These are phyloP conservation scores for Agrochola litura DNA, from an alignment of 2,888 invertebrate genomes.

Conservation along the genomic window DNA sequence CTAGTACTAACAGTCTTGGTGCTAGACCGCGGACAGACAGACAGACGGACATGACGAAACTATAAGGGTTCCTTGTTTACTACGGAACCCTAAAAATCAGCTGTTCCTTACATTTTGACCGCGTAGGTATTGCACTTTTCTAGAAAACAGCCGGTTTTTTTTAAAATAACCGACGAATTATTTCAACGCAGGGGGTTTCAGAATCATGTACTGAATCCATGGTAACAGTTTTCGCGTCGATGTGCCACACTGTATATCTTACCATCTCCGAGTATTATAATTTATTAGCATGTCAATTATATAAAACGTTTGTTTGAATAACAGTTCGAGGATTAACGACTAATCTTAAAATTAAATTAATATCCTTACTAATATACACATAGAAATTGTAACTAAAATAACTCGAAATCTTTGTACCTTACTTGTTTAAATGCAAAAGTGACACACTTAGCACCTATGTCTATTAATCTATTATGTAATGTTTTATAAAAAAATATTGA, in stretches of 20 bases:
- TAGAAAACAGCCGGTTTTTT: too few relatives aligned
- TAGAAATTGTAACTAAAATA: not conserved
- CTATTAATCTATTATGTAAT: conserved; percentile 18
- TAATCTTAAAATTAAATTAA: conserved; percentile 25
- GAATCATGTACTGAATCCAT: too few relatives aligned
- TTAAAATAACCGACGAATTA: too few relatives aligned
- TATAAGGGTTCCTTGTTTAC: too few relatives aligned
- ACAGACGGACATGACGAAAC: too few relatives aligned
- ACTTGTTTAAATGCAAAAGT: conserved; percentile 64
- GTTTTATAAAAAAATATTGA: not conserved
- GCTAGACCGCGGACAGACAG: too few relatives aligned
- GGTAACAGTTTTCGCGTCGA: too few relatives aligned
- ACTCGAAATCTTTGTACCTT: conserved; percentile 61
- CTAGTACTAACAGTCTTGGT: too few relatives aligned
- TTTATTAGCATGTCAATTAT: conserved; percentile 8
- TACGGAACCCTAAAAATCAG: too few relatives aligned
- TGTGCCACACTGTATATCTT: not conserved
- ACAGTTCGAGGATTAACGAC: not conserved
- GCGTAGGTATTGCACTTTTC: too few relatives aligned
- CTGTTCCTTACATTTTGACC: too few relatives aligned
- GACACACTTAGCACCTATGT: conserved; percentile 56
- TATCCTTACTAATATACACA: conserved; percentile 26
- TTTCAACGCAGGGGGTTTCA: too few relatives aligned
- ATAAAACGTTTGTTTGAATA: not conserved
- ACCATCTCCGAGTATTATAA: not conserved